Evolutionary conservation across 2,797 vertebrate genomes (phyloP).

Genomic region (Schizothorax lantsangensis): DNA sequence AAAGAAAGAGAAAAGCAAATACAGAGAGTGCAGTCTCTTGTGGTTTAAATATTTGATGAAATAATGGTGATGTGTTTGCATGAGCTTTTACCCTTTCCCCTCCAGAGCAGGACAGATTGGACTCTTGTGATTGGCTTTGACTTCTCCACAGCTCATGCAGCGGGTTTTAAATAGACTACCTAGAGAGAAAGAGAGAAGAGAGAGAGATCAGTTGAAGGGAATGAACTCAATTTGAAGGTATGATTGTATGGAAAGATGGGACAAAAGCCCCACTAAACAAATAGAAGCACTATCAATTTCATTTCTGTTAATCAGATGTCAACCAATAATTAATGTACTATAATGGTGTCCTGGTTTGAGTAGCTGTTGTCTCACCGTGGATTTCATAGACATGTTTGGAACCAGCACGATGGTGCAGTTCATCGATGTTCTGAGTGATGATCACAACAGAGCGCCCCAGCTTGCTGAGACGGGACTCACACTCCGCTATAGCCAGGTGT

Average conservation of each 20-base stretch:
- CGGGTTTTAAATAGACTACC: constrained; percentile 95
- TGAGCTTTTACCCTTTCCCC: constrained; percentile 88
- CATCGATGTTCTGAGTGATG: constrained; percentile 95
- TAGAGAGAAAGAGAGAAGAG: constrained; percentile 61
- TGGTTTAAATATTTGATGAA: constrained; percentile 24
- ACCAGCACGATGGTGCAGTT: constrained; percentile 91
- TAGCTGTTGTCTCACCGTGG: constrained; percentile 78
- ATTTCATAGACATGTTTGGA: constrained; percentile 89
- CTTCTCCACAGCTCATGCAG: constrained; percentile 88
- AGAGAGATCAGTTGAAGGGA: not conserved
- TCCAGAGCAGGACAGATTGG: constrained; percentile 88
- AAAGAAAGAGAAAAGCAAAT: not conserved
- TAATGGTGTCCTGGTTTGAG: not conserved
- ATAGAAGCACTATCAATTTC: not conserved
- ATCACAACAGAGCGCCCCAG: constrained; percentile 87
- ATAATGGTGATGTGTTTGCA: not conserved
- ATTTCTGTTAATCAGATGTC: not conserved
- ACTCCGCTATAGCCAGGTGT: constrained; percentile 88
- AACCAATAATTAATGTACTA: not conserved
- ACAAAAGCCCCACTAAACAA: not conserved
- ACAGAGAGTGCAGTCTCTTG: not conserved
- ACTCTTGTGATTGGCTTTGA: constrained; percentile 87
- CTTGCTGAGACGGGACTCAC: constrained; percentile 84
- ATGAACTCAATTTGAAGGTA: not conserved
- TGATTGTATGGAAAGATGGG: not conserved